Percentiles rank a stretch among this genome's conserved stretches.
Evolutionary conservation across 2,113 vertebrate genomes (phyloP).

Genomic region (Corythornis madagascariensis): DNA sequence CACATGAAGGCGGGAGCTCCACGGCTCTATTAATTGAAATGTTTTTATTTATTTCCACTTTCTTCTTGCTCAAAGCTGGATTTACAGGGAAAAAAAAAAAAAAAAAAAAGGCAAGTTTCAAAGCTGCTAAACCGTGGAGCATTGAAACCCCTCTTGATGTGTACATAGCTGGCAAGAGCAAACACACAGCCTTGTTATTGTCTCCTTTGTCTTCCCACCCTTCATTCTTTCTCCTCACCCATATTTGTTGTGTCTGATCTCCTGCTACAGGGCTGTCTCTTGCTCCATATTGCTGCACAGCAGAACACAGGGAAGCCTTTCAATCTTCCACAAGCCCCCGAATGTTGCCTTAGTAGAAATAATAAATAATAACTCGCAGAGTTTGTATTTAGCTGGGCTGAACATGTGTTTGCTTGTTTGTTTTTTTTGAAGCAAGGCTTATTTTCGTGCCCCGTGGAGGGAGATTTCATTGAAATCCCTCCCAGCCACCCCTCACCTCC

Average conservation of each 20-base stretch:
- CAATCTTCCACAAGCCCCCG: not conserved
- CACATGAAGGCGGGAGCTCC: not conserved
- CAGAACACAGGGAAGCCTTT: constrained; percentile 22
- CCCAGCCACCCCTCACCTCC: not conserved
- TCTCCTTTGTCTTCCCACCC: constrained; percentile 44
- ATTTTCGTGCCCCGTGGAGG: not conserved
- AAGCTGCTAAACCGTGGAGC: constrained; percentile 25
- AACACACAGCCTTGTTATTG: constrained; percentile 29
- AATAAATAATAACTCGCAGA: constrained; percentile 44
- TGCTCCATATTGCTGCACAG: constrained; percentile 18
- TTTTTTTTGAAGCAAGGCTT: constrained; percentile 40
- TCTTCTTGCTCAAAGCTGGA: constrained; percentile 24
- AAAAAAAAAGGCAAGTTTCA: not conserved
- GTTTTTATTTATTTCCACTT: constrained; percentile 50
- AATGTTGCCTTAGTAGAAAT: constrained; percentile 42
- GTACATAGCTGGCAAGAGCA: constrained; percentile 58
- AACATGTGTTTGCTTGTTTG: constrained; percentile 58
- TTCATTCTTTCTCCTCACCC: constrained; percentile 1
- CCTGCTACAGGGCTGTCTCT: constrained; percentile 48
- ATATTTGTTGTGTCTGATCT: constrained; percentile 49
- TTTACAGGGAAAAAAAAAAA: not conserved
- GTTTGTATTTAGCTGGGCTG: constrained; percentile 4
- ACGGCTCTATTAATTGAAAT: not conserved
- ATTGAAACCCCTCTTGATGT: constrained; percentile 17
- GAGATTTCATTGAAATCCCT: not conserved